Evolutionary conservation across 2,797 vertebrate species (phyloP).

Genomic region (Enteromius unitaeniatus): DNA sequence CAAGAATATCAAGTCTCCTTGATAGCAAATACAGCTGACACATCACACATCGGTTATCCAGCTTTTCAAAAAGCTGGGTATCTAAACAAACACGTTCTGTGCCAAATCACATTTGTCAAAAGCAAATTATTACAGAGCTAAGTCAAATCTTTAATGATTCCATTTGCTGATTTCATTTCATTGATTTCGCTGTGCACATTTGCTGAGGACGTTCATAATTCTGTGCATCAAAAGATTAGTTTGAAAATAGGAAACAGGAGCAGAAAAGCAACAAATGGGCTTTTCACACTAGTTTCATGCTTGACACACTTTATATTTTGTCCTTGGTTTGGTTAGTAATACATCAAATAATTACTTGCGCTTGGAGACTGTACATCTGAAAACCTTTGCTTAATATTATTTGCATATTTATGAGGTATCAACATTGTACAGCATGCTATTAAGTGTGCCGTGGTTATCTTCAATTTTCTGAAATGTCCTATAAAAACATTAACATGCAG

Average conservation of each 20-base stretch:
- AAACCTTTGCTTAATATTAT: not conserved
- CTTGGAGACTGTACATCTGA: not conserved
- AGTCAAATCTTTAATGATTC: not conserved
- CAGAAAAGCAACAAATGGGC: not conserved
- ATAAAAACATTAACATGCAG: not conserved
- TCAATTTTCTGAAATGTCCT: not conserved
- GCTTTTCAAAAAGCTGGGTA: not conserved
- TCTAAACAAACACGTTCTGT: not conserved
- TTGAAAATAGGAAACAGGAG: not conserved
- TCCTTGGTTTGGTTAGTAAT: not conserved
- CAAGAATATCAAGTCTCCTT: not conserved
- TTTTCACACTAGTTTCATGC: not conserved
- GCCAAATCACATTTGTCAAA: not conserved
- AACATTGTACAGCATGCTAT: not conserved
- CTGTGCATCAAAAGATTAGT: not conserved
- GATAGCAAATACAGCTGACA: not conserved
- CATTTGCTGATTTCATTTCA: not conserved
- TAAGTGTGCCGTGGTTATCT: not conserved
- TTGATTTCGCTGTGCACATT: not conserved
- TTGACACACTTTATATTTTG: not conserved
- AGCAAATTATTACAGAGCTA: not conserved
- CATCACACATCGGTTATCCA: not conserved
- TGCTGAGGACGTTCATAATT: not conserved
- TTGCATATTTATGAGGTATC: not conserved
- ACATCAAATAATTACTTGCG: not conserved